A percentile compares a stretch with the other conserved stretches of the same genome.
Conservation (phyloP, 1,140 invertebrate genomes). For the Oryctes rhinoceros region DNA sequence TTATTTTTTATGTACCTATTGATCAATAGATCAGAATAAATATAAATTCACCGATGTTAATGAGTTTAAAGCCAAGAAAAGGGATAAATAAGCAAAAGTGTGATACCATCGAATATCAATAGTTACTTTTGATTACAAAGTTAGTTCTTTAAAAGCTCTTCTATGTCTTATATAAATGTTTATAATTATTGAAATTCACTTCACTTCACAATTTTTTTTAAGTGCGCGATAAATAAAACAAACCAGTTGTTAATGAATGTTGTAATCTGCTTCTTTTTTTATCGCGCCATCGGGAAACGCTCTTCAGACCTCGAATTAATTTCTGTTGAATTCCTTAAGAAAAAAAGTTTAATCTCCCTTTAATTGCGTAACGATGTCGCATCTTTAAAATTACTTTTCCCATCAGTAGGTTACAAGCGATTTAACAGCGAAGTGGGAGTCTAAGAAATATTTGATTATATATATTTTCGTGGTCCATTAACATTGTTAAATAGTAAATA, state of each 20-base stretch:
- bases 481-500: too few species aligned
- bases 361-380: slow-evolving; percentile 21
- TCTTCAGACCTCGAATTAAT: neutral
- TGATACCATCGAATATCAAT: too few species aligned
- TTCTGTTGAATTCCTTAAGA: neutral
- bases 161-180: neutral
- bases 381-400: slow-evolving; percentile 23
- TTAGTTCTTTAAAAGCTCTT: too few species aligned
- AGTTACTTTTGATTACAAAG: too few species aligned
- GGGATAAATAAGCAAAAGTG: too few species aligned
- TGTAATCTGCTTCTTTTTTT: neutral
- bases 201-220: neutral
- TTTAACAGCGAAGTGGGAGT: neutral
- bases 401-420: neutral
- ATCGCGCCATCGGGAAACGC: neutral
- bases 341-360: slow-evolving; percentile 10
- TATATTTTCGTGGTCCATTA: too few species aligned
- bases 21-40: too few species aligned
- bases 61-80: too few species aligned
- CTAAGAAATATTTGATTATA: too few species aligned
- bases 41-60: too few species aligned
- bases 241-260: neutral
- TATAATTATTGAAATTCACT: neutral
- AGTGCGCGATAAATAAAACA: neutral
- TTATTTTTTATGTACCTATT: too few species aligned